A percentile compares a stretch with the other conserved stretches of the same genome.
Conservation (phyloP, 2,888 invertebrate species). For the Gymnocheta viridis region DNA sequence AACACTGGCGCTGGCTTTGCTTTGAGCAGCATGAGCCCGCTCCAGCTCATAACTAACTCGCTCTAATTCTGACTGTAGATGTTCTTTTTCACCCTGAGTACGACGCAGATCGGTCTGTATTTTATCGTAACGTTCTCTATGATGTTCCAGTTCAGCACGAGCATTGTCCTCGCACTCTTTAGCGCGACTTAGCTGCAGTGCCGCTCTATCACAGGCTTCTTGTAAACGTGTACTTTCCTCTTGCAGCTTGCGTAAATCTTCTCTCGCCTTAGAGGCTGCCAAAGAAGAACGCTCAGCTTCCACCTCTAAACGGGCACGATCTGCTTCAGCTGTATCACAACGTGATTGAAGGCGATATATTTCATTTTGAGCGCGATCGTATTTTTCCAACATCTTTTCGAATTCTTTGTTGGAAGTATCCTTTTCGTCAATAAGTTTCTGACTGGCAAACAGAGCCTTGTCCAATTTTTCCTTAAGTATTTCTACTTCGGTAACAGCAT, state of each 20-base stretch:
- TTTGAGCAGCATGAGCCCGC: slow-evolving; percentile 91
- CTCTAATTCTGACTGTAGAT: slow-evolving; percentile 91
- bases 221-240: slow-evolving; percentile 93
- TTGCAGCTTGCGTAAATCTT: slow-evolving; percentile 92
- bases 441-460: slow-evolving; percentile 90
- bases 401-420: slow-evolving; percentile 94
- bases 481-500: slow-evolving; percentile 91
- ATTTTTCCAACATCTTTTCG: slow-evolving; percentile 95
- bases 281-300: slow-evolving; percentile 93
- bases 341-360: slow-evolving; percentile 94
- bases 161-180: slow-evolving; percentile 96
- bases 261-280: slow-evolving; percentile 90
- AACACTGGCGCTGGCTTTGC: slow-evolving; percentile 91
- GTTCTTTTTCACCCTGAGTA: slow-evolving; percentile 92
- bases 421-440: slow-evolving; percentile 93
- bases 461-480: slow-evolving; percentile 95
- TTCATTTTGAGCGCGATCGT: slow-evolving; percentile 95
- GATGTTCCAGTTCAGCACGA: slow-evolving; percentile 93
- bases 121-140: slow-evolving; percentile 94
- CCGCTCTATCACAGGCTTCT: slow-evolving; percentile 94
- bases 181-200: slow-evolving; percentile 91
- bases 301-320: slow-evolving; percentile 92
- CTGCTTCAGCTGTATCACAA: slow-evolving; percentile 92
- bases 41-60: slow-evolving; percentile 93
- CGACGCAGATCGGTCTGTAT: slow-evolving; percentile 92